Percentiles rank a stretch among this genome's conserved stretches.
These are phyloP conservation scores for Eira barbara DNA, from an alignment of 2,113 vertebrate genomes.

Conservation along the genomic window DNA sequence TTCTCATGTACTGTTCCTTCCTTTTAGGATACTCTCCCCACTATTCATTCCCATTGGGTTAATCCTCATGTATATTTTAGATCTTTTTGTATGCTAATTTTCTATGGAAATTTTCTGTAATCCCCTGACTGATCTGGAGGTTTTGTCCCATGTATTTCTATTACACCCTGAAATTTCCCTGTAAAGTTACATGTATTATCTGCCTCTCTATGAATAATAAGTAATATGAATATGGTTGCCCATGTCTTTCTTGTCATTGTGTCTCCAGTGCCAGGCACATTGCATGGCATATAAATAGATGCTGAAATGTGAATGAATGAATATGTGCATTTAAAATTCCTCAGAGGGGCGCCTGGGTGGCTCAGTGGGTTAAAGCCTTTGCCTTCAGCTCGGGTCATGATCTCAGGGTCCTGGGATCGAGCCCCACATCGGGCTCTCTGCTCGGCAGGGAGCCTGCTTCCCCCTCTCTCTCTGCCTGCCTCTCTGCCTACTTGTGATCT, in stretches of 20 bases:
- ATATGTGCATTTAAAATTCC: not conserved
- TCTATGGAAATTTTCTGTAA: not conserved
- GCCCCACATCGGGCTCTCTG: too few species aligned
- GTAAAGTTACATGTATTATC: not conserved
- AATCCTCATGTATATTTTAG: not conserved
- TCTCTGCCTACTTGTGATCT: too few species aligned
- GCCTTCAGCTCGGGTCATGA: too few species aligned
- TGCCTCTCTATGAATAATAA: not conserved
- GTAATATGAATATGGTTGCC: not conserved
- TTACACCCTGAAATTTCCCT: not conserved
- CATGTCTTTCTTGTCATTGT: not conserved
- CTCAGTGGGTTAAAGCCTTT: too few species aligned
- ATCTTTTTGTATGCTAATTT: not conserved
- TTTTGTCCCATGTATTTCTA: not conserved
- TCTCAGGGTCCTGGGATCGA: too few species aligned
- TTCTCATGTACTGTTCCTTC: not conserved
- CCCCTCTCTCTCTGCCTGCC: too few species aligned
- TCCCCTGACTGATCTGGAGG: not conserved
- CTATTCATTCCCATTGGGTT: not conserved
- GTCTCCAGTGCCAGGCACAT: not conserved
- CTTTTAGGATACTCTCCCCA: not conserved
- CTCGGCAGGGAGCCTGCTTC: too few species aligned
- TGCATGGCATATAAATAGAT: not conserved
- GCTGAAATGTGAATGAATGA: not conserved
- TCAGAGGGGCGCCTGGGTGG: not conserved